Base-by-base conservation (phyloP, 1,140 invertebrate genomes). In the Polypedilum vanderplanki region DNA sequence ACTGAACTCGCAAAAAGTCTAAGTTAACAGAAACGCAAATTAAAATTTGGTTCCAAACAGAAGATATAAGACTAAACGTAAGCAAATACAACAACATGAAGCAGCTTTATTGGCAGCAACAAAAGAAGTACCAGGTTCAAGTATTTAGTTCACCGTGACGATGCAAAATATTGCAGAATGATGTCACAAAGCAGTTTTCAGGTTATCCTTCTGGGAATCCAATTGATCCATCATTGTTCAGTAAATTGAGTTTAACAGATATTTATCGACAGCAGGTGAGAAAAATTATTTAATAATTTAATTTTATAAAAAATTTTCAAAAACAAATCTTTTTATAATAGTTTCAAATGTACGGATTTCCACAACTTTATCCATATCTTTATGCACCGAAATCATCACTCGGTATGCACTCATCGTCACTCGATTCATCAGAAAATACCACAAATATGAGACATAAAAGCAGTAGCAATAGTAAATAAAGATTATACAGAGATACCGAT, bases 51-150 rank as follows among this genome's bases (percentile, higher is more conserved):
- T 98, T 98, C 83, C 96, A 98, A 83, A 99, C 83, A 87, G 96
- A 18, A 88, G 95, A 1, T 98, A 99, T 86, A 99, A 99, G 82
- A 98, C 96, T 74, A 99, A 99, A 82, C 87, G 96, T 74, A 95
- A 97, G 80, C 93, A 96, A 77, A 83, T 98, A 17, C 95, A 97
- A 79, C 87, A 89, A 83, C 88, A 90, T 77, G 88, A 90, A 78
- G 87, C 87, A 0, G 87, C 86, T 2, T 81, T 90, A 78, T 77
- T 90, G 10, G 86, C 85, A 1, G 87, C 87, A n/a, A 86, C 85
- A 0, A 87, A 89, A 5, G 87, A 92, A 74, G 90, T 95, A 0
- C 90, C 93, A 0, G n/a, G 93, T 97, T 0, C 95, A 95, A 79
- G 91, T 97, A 0, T 82, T n/a, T 97, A 20, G 93, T 97, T 1